Conservation (phyloP, 1,140 invertebrate species). For the Potamilus streckersoni region DNA sequence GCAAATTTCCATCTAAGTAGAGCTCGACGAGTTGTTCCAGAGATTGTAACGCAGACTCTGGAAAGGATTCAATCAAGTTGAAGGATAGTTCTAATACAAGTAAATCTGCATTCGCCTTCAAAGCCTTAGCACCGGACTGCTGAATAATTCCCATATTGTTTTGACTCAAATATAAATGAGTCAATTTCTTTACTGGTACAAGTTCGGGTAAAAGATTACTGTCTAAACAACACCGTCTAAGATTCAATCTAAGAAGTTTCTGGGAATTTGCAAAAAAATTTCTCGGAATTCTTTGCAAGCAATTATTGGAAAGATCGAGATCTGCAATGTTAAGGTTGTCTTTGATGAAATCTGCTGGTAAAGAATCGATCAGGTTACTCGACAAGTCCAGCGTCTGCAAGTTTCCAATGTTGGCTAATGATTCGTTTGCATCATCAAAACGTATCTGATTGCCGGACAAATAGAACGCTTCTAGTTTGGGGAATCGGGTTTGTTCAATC, state of each 20-base stretch:
- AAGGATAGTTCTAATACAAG: neutral
- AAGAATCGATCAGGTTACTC: constrained; percentile 11
- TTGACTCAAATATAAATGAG: constrained; percentile 15
- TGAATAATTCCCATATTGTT: constrained; percentile 15
- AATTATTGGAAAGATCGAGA: constrained; percentile 14
- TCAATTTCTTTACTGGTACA: neutral
- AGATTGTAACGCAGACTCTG: constrained; percentile 16
- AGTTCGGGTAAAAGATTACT: constrained; percentile 13
- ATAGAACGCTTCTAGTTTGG: constrained; percentile 10
- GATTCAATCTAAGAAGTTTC: constrained; percentile 7
- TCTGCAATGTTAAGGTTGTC: constrained; percentile 11
- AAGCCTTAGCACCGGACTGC: constrained; percentile 10
- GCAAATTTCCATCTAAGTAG: constrained; percentile 15
- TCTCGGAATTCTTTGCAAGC: constrained; percentile 2
- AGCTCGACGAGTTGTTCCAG: constrained; percentile 9
- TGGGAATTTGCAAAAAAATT: constrained; percentile 5
- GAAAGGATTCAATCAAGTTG: constrained; percentile 14
- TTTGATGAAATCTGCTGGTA: constrained; percentile 10
- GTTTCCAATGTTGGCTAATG: constrained; percentile 8
- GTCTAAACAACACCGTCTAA: constrained; percentile 7
- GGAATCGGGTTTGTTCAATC: constrained; percentile 1
- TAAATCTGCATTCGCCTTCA: neutral
- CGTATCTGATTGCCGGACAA: constrained; percentile 15
- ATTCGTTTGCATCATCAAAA: neutral
- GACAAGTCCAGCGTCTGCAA: constrained; percentile 15